Conservation (phyloP, 2,113 vertebrate genomes). For the Jacana jacana region DNA sequence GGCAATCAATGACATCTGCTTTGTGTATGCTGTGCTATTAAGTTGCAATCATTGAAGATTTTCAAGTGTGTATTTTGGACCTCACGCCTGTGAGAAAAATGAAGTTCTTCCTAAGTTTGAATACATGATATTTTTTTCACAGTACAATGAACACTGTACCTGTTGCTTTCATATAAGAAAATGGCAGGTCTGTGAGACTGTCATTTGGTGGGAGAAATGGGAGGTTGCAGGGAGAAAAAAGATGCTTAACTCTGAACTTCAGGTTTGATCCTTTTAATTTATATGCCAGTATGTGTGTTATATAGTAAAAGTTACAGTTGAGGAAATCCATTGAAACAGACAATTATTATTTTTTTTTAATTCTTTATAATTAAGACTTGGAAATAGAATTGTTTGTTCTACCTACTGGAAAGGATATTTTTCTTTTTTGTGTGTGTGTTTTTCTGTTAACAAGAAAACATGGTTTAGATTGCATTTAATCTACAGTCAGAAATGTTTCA, state of each 20-base stretch:
- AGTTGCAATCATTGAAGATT: neutral
- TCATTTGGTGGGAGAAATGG: neutral
- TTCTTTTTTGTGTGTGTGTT: neutral
- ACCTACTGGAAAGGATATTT: neutral
- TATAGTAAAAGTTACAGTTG: neutral
- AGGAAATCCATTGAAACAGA: neutral
- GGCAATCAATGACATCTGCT: neutral
- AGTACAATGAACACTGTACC: neutral
- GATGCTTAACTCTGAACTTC: neutral
- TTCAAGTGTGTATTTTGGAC: neutral
- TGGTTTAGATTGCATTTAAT: neutral
- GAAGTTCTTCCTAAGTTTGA: neutral
- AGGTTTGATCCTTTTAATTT: neutral
- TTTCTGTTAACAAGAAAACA: neutral
- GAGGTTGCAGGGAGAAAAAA: neutral
- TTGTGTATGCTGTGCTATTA: neutral
- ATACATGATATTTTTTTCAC: neutral
- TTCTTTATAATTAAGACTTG: neutral
- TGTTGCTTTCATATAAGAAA: neutral
- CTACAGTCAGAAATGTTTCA: neutral
- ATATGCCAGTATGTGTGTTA: neutral
- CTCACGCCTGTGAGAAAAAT: neutral
- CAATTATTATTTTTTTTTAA: neutral
- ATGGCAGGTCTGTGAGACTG: neutral
- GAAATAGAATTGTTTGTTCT: neutral